These are phyloP conservation scores for Catocala fraxini DNA, from an alignment of 2,888 invertebrate species.

Conservation along the genomic window DNA sequence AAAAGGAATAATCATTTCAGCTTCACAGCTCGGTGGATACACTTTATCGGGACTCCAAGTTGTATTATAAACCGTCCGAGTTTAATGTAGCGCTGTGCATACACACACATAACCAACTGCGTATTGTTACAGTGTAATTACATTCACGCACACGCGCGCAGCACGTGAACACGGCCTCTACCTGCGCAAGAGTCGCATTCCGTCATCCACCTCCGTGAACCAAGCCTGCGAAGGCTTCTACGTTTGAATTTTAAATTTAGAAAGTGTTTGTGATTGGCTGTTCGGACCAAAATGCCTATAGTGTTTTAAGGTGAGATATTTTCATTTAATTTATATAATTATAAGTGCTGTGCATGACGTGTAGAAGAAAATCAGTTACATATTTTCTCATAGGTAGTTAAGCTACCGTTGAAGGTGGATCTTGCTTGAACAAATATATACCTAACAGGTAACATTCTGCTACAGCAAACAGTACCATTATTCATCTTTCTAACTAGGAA, in stretches of 20 bases:
- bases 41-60: conserved; percentile 30
- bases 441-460: conserved; percentile 1
- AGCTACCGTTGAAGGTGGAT: conserved; percentile 16
- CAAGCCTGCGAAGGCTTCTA: conserved; percentile 76
- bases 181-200: conserved; percentile 86
- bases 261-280: conserved; percentile 66
- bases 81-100: conserved; percentile 46
- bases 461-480: not conserved
- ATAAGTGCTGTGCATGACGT: not conserved
- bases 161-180: conserved; percentile 64
- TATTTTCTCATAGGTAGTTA: conserved; percentile 46
- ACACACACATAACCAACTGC: conserved; percentile 51
- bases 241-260: conserved; percentile 70
- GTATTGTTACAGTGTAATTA: conserved; percentile 68
- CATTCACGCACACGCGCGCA: conserved; percentile 65
- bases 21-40: conserved; percentile 32
- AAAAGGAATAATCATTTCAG: conserved; percentile 29
- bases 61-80: conserved; percentile 37
- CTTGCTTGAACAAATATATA: conserved; percentile 13
- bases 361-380: conserved; percentile 11
- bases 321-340: not conserved
- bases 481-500: not conserved
- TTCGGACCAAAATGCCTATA: conserved; percentile 54
- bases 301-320: conserved; percentile 51
- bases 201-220: conserved; percentile 78